Evolutionary conservation across 1,140 invertebrate genomes (phyloP), one percentile per base, ranked within the genome.

Genomic region (Lycorma delicatula): DNA sequence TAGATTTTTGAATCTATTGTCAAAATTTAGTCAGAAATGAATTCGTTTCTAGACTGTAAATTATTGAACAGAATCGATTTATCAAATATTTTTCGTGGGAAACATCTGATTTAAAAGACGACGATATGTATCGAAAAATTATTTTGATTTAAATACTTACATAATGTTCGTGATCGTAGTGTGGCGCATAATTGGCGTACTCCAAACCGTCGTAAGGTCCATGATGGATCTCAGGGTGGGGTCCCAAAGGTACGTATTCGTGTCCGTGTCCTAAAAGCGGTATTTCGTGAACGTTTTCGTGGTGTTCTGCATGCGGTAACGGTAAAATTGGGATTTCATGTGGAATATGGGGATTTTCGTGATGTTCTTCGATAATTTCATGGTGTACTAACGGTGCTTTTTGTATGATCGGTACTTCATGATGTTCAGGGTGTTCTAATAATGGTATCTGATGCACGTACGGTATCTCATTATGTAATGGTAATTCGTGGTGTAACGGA

Each of bases 101-200:
- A n/a, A n/a, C n/a, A n/a, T n/a, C n/a, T n/a, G n/a, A n/a, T n/a
- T n/a, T n/a, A n/a, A n/a, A n/a, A n/a, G n/a, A n/a, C n/a, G n/a
- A n/a, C n/a, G n/a, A n/a, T n/a, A n/a, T n/a, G n/a, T n/a, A n/a
- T n/a, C n/a, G 36, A 38, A 3, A 3, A 38, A 7, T 38, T 38
- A 3, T 3, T n/a, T n/a, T 3, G 20, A 38, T 38, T n/a, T 38
- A n/a, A 18, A 20, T 44, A 66, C 66, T 66, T 63, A 67, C 66
- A 52, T 66, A 64, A 46, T 68, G 61, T 48, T 66, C 64, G 41
- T 68, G 66, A 46, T 68, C 65, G 44, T 68, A 61, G 34, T 65
- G 60, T 12, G 66, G 65, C 13, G 66, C 66, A 36, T 68, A 68
- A 48, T 54, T 64, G 41, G 61, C 61, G 51, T 64, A 64, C 25